Percentiles rank a stretch among this genome's conserved stretches.
Evolutionary conservation across 2,797 vertebrate genomes (phyloP).

Genomic region (Muscicapa comitata): DNA sequence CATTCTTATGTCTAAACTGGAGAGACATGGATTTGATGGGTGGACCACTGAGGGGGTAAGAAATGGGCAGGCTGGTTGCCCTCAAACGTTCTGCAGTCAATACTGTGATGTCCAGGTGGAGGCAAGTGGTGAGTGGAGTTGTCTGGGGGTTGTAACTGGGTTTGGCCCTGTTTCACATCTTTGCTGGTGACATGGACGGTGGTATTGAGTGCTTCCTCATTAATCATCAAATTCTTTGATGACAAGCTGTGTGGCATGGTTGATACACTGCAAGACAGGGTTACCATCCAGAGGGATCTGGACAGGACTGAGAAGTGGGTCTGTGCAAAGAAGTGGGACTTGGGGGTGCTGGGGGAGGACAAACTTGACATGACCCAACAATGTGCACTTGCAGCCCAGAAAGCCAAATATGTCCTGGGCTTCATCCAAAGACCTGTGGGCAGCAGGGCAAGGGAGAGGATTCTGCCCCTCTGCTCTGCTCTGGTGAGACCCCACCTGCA

Average conservation of each 20-base stretch:
- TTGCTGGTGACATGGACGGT: background rate
- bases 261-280: background rate
- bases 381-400: accelerated
- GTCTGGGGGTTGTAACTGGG: accelerated
- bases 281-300: background rate
- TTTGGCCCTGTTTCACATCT: background rate
- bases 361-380: background rate
- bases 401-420: background rate
- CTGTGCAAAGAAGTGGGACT: background rate
- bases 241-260: background rate
- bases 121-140: background rate
- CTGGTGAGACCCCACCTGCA: background rate
- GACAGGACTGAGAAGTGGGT: background rate
- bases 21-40: background rate
- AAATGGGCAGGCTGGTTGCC: background rate
- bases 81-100: background rate
- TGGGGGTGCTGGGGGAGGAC: background rate
- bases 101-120: background rate
- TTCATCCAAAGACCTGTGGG: background rate
- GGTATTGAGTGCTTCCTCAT: background rate
- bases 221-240: no score
- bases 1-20: no score
- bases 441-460: background rate
- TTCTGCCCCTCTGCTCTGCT: background rate
- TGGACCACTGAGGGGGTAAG: background rate